These are phyloP conservation scores for Sula dactylatra DNA, from an alignment of 2,113 vertebrate species.

Conservation along the genomic window DNA sequence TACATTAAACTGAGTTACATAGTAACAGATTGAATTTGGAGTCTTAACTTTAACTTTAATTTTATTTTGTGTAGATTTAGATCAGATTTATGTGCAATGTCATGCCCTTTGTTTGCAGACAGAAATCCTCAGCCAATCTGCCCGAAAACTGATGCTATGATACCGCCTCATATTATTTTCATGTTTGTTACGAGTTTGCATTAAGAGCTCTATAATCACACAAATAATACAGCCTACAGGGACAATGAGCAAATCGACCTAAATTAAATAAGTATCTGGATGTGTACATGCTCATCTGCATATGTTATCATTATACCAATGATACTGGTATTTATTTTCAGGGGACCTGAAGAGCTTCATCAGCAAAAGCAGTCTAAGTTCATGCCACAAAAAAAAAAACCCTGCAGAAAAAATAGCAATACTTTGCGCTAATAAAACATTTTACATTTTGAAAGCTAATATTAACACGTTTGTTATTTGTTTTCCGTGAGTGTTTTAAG, in stretches of 20 bases:
- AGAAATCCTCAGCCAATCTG: slow-evolving; percentile 32
- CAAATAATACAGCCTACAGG: slow-evolving; percentile 54
- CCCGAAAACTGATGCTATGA: not conserved
- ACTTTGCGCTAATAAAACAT: not conserved
- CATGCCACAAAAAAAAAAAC: not conserved
- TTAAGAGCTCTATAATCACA: slow-evolving; percentile 33
- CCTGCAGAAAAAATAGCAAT: not conserved
- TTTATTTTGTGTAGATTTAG: slow-evolving; percentile 46
- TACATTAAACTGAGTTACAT: slow-evolving; percentile 42
- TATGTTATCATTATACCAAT: slow-evolving; percentile 41
- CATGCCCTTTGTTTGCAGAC: slow-evolving; percentile 4
- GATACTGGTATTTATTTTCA: slow-evolving; percentile 13
- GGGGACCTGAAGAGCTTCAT: not conserved
- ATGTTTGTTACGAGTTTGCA: not conserved
- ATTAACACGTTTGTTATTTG: not conserved
- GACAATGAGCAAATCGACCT: slow-evolving; percentile 47
- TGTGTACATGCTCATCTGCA: slow-evolving; percentile 40
- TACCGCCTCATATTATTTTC: not conserved
- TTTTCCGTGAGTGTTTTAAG: not conserved
- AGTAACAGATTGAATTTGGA: slow-evolving; percentile 56
- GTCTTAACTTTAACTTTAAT: slow-evolving; percentile 49
- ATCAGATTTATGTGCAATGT: slow-evolving; percentile 38
- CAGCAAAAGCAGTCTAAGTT: slow-evolving; percentile 3
- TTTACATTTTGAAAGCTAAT: not conserved
- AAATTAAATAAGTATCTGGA: slow-evolving; percentile 57